phyloP scores from a whole-genome alignment of 2,888 invertebrate species.

The Dichetophora obliterata region DNA sequence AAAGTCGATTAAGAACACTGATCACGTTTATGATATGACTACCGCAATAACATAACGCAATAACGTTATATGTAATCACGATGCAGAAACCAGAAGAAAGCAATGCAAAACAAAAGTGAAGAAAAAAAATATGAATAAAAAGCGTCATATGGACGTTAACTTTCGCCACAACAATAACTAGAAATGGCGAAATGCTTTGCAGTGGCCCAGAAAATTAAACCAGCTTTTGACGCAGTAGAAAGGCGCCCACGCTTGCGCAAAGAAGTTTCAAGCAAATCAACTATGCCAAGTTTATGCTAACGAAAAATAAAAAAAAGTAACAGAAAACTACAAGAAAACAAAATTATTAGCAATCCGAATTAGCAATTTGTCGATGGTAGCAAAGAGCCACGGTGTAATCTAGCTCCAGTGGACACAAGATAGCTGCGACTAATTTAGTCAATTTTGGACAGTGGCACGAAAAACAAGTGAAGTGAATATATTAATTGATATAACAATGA shows the following conservation, averaged over 20 bases:
- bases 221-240: conserved; percentile 24
- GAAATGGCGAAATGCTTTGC: not conserved
- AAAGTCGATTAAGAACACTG: not conserved
- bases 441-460: conserved; percentile 22
- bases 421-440: conserved; percentile 27
- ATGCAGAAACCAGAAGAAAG: conserved; percentile 9
- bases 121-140: conserved; percentile 13
- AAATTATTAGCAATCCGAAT: not conserved
- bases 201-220: not conserved
- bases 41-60: conserved; percentile 17
- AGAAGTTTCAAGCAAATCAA: not conserved
- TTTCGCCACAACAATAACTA: conserved; percentile 50
- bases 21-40: conserved; percentile 19
- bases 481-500: not conserved
- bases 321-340: not conserved
- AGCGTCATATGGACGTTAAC: conserved; percentile 39
- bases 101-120: conserved; percentile 33
- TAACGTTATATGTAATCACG: not conserved
- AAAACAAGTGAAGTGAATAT: not conserved
- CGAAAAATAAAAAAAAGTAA: not conserved
- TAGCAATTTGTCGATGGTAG: not conserved
- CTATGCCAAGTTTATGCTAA: conserved; percentile 20
- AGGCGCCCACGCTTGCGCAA: conserved; percentile 49
- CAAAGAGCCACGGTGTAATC: conserved; percentile 34
- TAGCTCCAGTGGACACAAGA: conserved; percentile 11